phyloP scores from a whole-genome alignment of 2,113 vertebrate genomes.

The Cyrtonyx montezumae region DNA sequence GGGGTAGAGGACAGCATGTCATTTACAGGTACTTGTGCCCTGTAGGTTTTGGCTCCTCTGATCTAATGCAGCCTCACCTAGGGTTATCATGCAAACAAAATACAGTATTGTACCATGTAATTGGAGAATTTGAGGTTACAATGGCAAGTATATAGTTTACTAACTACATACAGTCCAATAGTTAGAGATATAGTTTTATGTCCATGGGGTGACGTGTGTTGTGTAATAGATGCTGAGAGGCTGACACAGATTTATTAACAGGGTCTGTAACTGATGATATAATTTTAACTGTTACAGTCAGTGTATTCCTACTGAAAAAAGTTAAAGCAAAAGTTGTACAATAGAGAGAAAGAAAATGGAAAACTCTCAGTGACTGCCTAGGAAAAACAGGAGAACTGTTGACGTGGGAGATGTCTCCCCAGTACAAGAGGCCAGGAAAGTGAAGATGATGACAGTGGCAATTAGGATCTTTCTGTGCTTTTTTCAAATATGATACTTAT shows the following conservation, averaged over 20 bases:
- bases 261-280: neutral
- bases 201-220: neutral
- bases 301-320: neutral
- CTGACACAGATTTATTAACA: neutral
- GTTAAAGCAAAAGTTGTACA: neutral
- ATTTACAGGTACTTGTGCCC: neutral
- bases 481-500: neutral
- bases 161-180: neutral
- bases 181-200: neutral
- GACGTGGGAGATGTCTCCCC: neutral
- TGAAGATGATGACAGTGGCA: neutral
- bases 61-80: neutral
- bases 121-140: neutral
- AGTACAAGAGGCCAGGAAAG: neutral
- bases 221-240: neutral
- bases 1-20: neutral
- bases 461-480: neutral
- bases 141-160: neutral
- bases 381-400: neutral
- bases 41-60: neutral
- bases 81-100: neutral
- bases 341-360: neutral
- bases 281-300: neutral
- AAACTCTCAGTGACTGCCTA: neutral
- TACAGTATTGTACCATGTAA: neutral